Evolutionary conservation across 2,888 invertebrate genomes (phyloP), one percentile per base, ranked within the genome.

Genomic region (Gastracanthus pulcherrimus): DNA sequence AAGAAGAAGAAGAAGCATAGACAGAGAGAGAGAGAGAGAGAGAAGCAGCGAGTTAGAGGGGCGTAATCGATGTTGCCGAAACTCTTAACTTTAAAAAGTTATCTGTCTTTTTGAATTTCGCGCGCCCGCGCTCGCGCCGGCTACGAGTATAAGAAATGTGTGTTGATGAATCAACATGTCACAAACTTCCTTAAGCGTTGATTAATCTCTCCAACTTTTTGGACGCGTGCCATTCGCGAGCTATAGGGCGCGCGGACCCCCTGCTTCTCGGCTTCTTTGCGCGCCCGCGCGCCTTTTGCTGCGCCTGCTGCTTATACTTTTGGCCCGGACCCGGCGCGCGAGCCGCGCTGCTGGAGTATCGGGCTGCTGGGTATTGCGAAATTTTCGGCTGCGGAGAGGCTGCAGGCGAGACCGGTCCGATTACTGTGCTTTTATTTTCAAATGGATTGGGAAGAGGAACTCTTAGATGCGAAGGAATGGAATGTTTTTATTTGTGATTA

Each of bases 121-220:
- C n/a, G 48, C 71, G 71, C 71, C 36, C 19, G 62, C n/a, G n/a
- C n/a, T n/a, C n/a, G n/a, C n/a, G n/a, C n/a, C n/a, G n/a, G n/a
- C n/a, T n/a, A 60, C 77, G 29, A 19, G 70, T 48, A 66, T 70
- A 81, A 81, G 81, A 81, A 81, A 81, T 74, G 81, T 74, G 81
- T 75, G 80, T 76, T 82, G 82, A 82, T 82, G 79, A 80, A 82
- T 82, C 82, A 82, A 82, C 82, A 69, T 82, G 80, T 80, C 76
- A 62, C 82, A 80, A 82, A 82, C 80, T 82, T 82, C 78, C 82
- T 78, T 78, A 70, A 78, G 82, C 82, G 76, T 51, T 82, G 82
- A 82, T 82, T 82, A 82, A 82, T 82, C 82, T 79, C 75, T 45
- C 74, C 36, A 67, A 79, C 76, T 82, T 82, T 80, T 82, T 82